Conservation (phyloP, 2,888 invertebrate genomes). For the Erannis defoliaria region DNA sequence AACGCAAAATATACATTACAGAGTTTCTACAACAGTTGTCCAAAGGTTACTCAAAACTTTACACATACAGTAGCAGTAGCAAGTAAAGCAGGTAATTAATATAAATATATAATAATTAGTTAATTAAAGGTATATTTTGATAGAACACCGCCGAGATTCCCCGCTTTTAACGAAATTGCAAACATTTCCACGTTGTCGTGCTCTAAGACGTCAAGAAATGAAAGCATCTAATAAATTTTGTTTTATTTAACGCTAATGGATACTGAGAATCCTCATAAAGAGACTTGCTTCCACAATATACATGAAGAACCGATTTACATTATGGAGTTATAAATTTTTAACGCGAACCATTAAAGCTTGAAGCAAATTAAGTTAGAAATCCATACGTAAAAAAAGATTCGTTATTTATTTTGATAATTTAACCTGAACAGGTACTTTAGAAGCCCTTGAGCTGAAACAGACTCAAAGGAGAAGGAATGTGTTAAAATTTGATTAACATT, state of each 20-base stretch:
- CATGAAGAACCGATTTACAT: constrained; percentile 38
- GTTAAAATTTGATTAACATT: constrained; percentile 13
- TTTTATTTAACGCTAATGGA: constrained; percentile 52
- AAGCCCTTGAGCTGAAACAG: not conserved
- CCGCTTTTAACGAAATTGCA: constrained; percentile 47
- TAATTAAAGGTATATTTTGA: constrained; percentile 32
- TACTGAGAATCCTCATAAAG: constrained; percentile 37
- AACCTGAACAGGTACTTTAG: not conserved
- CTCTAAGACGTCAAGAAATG: constrained; percentile 50
- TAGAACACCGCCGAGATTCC: constrained; percentile 38
- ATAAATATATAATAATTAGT: too few species aligned
- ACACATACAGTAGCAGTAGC: too few species aligned
- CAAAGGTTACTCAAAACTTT: too few species aligned
- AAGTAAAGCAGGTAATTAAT: too few species aligned
- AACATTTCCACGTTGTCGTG: constrained; percentile 45
- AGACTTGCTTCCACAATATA: constrained; percentile 42
- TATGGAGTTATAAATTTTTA: constrained; percentile 31
- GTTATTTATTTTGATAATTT: constrained; percentile 2
- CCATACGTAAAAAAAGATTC: not conserved
- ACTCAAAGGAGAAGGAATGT: constrained; percentile 6
- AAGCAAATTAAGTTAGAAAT: not conserved
- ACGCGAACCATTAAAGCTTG: constrained; percentile 9
- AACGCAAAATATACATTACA: too few species aligned
- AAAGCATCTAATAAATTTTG: constrained; percentile 49
- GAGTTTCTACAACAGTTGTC: too few species aligned